Conservation (phyloP, 2,113 vertebrate species). For the Scomber colias region DNA sequence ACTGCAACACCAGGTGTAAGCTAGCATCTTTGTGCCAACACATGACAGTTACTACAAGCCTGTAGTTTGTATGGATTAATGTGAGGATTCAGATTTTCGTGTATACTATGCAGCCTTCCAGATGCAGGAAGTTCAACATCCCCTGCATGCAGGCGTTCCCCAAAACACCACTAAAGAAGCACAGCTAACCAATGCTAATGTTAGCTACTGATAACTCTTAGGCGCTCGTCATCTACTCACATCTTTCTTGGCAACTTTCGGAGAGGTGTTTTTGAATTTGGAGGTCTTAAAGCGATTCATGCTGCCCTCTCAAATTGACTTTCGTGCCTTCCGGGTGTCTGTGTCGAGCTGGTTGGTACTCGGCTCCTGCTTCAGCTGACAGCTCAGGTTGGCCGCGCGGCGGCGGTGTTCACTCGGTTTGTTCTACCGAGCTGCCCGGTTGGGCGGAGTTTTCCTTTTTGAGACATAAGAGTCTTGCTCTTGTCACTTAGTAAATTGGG, state of each 20-base stretch:
- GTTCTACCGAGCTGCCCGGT: neutral
- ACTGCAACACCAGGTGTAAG: slow-evolving; percentile 11
- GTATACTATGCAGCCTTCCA: slow-evolving; percentile 32
- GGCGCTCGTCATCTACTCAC: slow-evolving; percentile 80
- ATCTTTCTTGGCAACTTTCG: slow-evolving; percentile 89
- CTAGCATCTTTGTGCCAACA: slow-evolving; percentile 43
- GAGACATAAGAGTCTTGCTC: too few relatives aligned
- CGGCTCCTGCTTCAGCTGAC: slow-evolving; percentile 67
- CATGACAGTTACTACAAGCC: slow-evolving; percentile 12
- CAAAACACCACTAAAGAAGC: slow-evolving; percentile 50
- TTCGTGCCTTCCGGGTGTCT: slow-evolving; percentile 85
- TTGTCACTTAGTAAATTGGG: neutral
- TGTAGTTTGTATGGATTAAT: neutral
- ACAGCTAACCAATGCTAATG: slow-evolving; percentile 55
- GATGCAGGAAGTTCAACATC: slow-evolving; percentile 81
- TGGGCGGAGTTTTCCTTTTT: slow-evolving; percentile 11
- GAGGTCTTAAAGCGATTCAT: slow-evolving; percentile 96
- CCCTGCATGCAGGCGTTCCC: slow-evolving; percentile 67
- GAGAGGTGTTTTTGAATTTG: slow-evolving; percentile 93
- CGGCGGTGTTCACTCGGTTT: slow-evolving; percentile 48
- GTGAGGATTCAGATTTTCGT: neutral
- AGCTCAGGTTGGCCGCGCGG: slow-evolving; percentile 47
- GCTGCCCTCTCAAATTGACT: slow-evolving; percentile 71
- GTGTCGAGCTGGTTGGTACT: slow-evolving; percentile 66
- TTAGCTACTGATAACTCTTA: slow-evolving; percentile 6